Conservation (phyloP, 2,888 invertebrate species). For the Zonitis immaculata region DNA sequence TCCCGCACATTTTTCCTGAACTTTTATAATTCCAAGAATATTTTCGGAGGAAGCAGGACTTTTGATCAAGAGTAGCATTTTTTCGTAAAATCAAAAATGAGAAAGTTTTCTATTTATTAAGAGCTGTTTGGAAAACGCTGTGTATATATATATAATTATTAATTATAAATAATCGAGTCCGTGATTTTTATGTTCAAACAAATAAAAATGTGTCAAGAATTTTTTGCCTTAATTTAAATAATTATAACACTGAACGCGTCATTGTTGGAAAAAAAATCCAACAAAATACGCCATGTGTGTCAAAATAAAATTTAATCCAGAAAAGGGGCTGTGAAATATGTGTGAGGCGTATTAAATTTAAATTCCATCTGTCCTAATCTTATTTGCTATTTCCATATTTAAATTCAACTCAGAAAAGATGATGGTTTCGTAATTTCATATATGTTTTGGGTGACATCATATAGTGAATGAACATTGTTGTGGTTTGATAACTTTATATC, state of each 20-base stretch:
- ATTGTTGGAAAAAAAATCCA: conserved; percentile 4
- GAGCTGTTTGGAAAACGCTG: too few relatives aligned
- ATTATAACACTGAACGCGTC: background rate
- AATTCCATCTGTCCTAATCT: conserved; percentile 31
- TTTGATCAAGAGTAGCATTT: too few relatives aligned
- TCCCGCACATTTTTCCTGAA: too few relatives aligned
- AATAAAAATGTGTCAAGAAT: background rate
- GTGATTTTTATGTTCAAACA: background rate
- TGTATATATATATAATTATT: conserved; percentile 6
- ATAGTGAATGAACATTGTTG: conserved; percentile 27
- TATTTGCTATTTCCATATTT: conserved; percentile 33
- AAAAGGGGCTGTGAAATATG: conserved; percentile 13
- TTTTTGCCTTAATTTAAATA: background rate
- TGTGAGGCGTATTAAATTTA: conserved; percentile 29
- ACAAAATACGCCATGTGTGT: conserved; percentile 4
- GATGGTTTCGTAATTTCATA: conserved; percentile 31
- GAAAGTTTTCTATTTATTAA: too few relatives aligned
- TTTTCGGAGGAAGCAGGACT: too few relatives aligned
- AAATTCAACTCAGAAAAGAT: conserved; percentile 30
- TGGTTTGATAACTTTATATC: conserved; percentile 31
- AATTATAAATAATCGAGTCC: conserved; percentile 8
- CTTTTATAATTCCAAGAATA: too few relatives aligned
- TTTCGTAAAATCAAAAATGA: too few relatives aligned
- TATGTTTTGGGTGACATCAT: conserved; percentile 28
- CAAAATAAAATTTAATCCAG: conserved; percentile 14